A percentile compares a stretch with the other conserved stretches of the same genome.
Evolutionary conservation across 2,888 invertebrate genomes (phyloP).

Genomic region (Malthinus seriepunctatus): DNA sequence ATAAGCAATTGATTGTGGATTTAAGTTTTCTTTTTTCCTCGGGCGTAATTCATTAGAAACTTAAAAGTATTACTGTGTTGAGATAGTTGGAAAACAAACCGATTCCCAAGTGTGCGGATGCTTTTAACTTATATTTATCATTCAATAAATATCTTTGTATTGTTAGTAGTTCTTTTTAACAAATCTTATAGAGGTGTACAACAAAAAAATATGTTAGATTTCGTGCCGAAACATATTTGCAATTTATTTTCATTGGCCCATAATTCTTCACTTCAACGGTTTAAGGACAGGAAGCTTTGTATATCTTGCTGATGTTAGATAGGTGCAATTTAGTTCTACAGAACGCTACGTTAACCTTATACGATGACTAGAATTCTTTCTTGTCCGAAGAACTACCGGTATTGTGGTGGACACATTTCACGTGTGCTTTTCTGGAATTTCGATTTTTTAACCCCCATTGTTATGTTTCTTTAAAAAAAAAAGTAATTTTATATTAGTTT

Average conservation of each 20-base stretch:
- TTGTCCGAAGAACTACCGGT: conserved; percentile 19
- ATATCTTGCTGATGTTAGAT: conserved; percentile 32
- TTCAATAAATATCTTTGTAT: too few relatives aligned
- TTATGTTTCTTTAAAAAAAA: not conserved
- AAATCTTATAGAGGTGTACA: too few relatives aligned
- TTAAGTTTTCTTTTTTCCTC: too few relatives aligned
- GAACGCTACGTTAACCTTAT: conserved; percentile 35
- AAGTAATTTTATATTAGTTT: too few relatives aligned
- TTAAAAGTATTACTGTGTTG: too few relatives aligned
- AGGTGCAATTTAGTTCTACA: conserved; percentile 37
- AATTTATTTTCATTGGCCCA: conserved; percentile 40
- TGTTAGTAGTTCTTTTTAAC: too few relatives aligned
- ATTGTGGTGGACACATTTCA: conserved; percentile 23
- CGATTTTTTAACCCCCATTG: conserved; percentile 11
- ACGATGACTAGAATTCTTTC: conserved; percentile 30
- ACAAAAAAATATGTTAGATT: conserved; percentile 26
- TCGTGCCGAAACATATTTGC: conserved; percentile 33
- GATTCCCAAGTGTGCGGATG: too few relatives aligned
- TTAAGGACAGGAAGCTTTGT: conserved; percentile 30
- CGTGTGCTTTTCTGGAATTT: conserved; percentile 21
- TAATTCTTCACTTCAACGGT: conserved; percentile 35
- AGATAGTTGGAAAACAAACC: too few relatives aligned
- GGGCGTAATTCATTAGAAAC: too few relatives aligned
- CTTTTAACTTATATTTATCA: too few relatives aligned
- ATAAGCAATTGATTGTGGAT: too few relatives aligned